Evolutionary conservation across 2,797 vertebrate genomes (phyloP), one percentile per base, ranked within the genome.

Genomic region (Orestias chungarensis): DNA sequence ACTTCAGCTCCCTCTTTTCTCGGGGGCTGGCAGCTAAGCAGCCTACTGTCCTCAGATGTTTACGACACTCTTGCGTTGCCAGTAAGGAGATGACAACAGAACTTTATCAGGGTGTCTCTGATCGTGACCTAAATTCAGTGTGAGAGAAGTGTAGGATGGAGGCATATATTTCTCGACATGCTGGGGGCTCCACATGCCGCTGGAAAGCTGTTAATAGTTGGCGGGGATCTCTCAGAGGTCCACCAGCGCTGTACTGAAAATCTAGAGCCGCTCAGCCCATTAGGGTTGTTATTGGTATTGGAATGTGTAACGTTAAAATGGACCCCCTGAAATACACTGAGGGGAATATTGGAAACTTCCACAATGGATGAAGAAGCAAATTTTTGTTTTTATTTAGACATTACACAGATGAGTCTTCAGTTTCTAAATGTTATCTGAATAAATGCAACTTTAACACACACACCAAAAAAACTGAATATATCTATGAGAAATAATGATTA

Each of bases 41-140:
- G 49, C 46, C 66, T 62, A 33, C 75, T 47, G 68, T 14, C 31
- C 29, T 69, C 65, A 25, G 68, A 80, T 91, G 89, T 90, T 84
- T 81, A 79, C 90, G 88, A 87, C 76, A 84, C 87, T 86, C 78
- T 68, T 69, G 59, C 1, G 64, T 49, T 71, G 70, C 73, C 73
- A 80, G 82, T 82, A 81, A 82, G 73, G 40, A 88, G 83, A 90
- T 68, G 82, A 86, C 82, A 85, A 85, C 86, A 86, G 66, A 76
- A 70, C 64, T 65, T 75, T 72, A 73, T 85, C 85, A 85, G 68
- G 85, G 71, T 71, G 75, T 64, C 14, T 14, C 78, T n/a, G n/a
- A 74, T 81, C 86, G 74, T 86, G 78, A 14, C 42, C 75, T 86
- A 83, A 80, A 87, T 77, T 74, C 78, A 81, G 81, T 74, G 75